These are phyloP conservation scores for Lasius platythorax DNA, from an alignment of 2,888 invertebrate genomes.

Conservation along the genomic window DNA sequence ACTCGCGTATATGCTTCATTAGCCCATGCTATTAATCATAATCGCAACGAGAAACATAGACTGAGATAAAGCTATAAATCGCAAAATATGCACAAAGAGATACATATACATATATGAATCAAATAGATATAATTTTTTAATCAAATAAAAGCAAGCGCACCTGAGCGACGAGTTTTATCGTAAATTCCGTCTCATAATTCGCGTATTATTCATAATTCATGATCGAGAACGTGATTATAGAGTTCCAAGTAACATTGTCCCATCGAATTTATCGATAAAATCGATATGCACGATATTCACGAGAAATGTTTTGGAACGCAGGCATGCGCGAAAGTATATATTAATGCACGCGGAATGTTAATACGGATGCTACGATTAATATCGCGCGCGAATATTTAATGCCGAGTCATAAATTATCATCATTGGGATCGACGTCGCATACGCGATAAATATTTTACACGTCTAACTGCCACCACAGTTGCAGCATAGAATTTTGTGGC, in stretches of 20 bases:
- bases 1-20: background rate
- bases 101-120: background rate
- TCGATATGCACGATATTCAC: conserved; percentile 5
- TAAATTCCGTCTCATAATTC: conserved; percentile 7
- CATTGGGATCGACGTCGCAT: conserved; percentile 25
- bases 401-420: conserved; percentile 17
- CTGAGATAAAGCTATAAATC: background rate
- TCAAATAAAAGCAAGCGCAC: background rate
- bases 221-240: background rate
- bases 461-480: background rate
- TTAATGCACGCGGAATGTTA: conserved; percentile 35
- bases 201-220: background rate
- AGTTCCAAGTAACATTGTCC: background rate
- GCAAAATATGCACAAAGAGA: background rate
- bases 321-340: background rate
- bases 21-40: background rate
- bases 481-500: background rate
- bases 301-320: conserved; percentile 2
- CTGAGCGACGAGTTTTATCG: background rate
- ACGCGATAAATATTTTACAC: conserved; percentile 35
- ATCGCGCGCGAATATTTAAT: conserved; percentile 32
- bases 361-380: conserved; percentile 36
- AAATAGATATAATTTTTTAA: conserved; percentile 27
- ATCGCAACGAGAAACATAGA: background rate
- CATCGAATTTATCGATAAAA: conserved; percentile 14